phyloP scores from a whole-genome alignment of 2,113 vertebrate species.

The Grallaria varia region DNA sequence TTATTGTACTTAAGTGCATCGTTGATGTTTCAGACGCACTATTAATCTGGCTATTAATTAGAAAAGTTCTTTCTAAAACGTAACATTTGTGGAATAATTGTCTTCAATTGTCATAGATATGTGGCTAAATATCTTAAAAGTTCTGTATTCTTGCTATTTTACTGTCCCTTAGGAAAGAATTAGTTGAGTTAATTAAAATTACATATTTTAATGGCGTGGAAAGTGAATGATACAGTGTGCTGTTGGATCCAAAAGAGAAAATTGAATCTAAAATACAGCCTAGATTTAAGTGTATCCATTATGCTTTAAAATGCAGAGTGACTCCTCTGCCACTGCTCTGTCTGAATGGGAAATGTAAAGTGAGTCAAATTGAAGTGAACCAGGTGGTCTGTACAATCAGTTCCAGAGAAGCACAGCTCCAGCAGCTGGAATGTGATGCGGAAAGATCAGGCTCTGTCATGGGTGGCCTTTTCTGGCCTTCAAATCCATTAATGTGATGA shows the following conservation, averaged over 20 bases:
- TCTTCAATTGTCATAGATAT: not conserved
- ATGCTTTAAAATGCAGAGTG: not conserved
- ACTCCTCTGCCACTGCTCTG: not conserved
- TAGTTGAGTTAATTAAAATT: constrained; percentile 66
- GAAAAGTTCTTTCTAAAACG: not conserved
- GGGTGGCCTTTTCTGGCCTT: not conserved
- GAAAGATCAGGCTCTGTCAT: not conserved
- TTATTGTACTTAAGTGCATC: constrained; percentile 1
- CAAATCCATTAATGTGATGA: not conserved
- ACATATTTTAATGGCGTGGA: constrained; percentile 46
- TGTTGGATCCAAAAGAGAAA: not conserved
- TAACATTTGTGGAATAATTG: not conserved
- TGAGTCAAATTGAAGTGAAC: not conserved
- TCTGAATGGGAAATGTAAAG: not conserved
- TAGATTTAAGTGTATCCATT: constrained; percentile 28
- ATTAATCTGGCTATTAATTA: constrained; percentile 22
- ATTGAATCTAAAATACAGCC: not conserved
- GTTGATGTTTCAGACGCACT: not conserved
- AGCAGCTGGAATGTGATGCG: not conserved
- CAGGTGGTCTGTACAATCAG: not conserved
- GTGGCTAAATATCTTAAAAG: not conserved
- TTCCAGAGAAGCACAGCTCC: not conserved
- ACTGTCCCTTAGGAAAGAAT: constrained; percentile 4
- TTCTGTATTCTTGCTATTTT: not conserved
- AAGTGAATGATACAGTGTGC: constrained; percentile 8